Conservation (phyloP, 2,113 vertebrate species). For the Cettia cetti region DNA sequence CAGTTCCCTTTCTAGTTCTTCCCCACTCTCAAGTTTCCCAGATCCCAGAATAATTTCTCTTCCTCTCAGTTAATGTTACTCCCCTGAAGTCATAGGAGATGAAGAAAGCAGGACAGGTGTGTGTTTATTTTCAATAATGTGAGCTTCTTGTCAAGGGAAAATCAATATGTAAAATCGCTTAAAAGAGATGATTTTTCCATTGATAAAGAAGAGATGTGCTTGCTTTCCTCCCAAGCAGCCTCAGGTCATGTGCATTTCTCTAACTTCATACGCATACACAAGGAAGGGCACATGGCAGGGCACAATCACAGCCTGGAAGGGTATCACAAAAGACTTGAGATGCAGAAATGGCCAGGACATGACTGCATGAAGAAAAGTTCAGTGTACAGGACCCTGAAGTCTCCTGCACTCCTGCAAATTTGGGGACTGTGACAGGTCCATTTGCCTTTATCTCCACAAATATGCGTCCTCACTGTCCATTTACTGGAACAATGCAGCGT, state of each 20-base stretch:
- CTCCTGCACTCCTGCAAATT: neutral
- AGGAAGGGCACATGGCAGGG: neutral
- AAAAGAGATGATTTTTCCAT: neutral
- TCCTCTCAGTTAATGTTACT: neutral
- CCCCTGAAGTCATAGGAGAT: fast-evolving
- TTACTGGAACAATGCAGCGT: neutral
- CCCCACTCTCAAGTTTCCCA: neutral
- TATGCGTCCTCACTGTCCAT: neutral
- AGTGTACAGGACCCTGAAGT: neutral
- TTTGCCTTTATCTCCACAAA: neutral
- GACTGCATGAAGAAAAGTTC: neutral
- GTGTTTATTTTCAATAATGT: neutral
- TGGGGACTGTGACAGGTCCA: neutral
- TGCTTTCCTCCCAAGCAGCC: neutral
- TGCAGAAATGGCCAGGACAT: neutral
- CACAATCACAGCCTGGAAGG: neutral
- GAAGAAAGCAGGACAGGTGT: neutral
- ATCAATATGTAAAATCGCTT: neutral
- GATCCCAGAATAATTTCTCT: neutral
- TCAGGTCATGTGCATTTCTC: neutral
- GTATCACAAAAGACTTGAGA: neutral
- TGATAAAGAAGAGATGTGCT: neutral
- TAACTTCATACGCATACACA: neutral
- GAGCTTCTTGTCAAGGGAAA: neutral
- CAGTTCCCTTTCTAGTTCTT: neutral